Conservation (phyloP, 2,797 vertebrate species). For the Lacerta agilis region DNA sequence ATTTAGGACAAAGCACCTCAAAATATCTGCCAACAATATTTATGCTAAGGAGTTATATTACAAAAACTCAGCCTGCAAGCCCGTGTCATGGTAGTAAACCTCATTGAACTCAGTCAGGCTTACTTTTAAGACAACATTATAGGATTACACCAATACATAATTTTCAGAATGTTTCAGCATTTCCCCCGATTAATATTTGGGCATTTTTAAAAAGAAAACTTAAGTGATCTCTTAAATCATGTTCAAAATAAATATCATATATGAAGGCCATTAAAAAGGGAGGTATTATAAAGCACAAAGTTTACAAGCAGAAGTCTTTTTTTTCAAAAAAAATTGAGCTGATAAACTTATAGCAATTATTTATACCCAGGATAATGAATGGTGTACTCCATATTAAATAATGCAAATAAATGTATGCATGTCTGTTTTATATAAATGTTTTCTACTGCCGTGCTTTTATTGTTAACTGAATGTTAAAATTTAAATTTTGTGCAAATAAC, state of each 20-base stretch:
- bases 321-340: neutral
- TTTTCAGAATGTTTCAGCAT: neutral
- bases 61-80: neutral
- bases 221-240: neutral
- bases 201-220: neutral
- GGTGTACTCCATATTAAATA: neutral
- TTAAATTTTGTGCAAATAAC: neutral
- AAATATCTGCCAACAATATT: neutral
- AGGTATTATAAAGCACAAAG: neutral
- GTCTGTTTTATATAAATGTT: neutral
- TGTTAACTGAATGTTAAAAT: neutral
- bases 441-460: neutral
- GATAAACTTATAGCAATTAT: neutral
- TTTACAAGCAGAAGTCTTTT: neutral
- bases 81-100: no score
- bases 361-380: no score
- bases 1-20: neutral
- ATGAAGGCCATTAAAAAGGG: neutral
- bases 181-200: neutral
- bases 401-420: neutral
- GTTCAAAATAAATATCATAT: neutral
- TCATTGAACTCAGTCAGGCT: neutral
- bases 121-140: neutral
- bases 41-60: neutral
- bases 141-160: neutral